Evolutionary conservation across 1,140 invertebrate genomes (phyloP).

Genomic region (Drosophila kanapiae): DNA sequence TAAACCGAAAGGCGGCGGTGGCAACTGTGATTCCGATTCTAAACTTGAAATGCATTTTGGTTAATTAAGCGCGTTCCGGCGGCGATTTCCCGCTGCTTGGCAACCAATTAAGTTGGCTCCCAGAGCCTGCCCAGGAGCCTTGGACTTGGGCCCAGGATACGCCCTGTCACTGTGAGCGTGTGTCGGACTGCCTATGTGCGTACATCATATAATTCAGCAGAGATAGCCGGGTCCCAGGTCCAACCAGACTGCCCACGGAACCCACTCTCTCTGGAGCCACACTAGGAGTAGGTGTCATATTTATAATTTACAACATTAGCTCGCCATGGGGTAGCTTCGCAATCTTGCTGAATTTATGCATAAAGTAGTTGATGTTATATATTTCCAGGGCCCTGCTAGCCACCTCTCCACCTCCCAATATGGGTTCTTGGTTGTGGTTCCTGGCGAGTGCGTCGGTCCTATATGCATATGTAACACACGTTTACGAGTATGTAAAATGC

Average conservation of each 20-base stretch:
- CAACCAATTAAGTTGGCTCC: slow-evolving; percentile 77
- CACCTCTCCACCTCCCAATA: neutral
- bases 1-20: neutral
- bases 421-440: slow-evolving; percentile 15
- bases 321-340: slow-evolving; percentile 82
- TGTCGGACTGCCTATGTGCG: slow-evolving; percentile 45
- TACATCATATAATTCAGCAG: slow-evolving; percentile 15
- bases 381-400: slow-evolving; percentile 44
- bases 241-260: slow-evolving; percentile 62
- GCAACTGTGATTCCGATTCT: slow-evolving; percentile 43
- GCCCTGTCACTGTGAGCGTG: slow-evolving; percentile 38
- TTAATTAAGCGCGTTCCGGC: slow-evolving; percentile 80
- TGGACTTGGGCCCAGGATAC: slow-evolving; percentile 59
- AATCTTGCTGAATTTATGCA: slow-evolving; percentile 83
- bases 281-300: slow-evolving; percentile 83
- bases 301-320: slow-evolving; percentile 84
- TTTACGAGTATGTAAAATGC: slow-evolving; percentile 83
- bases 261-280: slow-evolving; percentile 18
- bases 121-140: slow-evolving; percentile 32
- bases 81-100: slow-evolving; percentile 79
- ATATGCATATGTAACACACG: slow-evolving; percentile 79
- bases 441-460: slow-evolving; percentile 48
- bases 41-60: slow-evolving; percentile 77
- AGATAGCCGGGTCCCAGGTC: slow-evolving; percentile 23
- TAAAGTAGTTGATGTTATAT: slow-evolving; percentile 83